Conservation (phyloP, 2,888 invertebrate species). For the Lepidocyrtoides sp. region DNA sequence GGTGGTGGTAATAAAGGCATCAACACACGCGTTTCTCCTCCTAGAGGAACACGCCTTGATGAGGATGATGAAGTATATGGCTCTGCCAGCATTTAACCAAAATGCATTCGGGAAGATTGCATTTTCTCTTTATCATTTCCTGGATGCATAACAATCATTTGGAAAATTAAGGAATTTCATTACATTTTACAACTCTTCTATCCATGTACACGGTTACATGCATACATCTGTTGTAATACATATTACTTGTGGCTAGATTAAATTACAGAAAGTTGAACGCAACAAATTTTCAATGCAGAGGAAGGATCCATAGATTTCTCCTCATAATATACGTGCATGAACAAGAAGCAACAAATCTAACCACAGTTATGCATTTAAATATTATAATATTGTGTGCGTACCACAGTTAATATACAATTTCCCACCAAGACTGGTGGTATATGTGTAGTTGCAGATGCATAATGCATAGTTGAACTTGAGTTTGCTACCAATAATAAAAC, state of each 20-base stretch:
- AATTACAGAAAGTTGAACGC: background rate
- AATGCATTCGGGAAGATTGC: constrained; percentile 38
- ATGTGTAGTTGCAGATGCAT: too few relatives aligned
- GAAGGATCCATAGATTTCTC: too few relatives aligned
- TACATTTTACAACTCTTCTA: background rate
- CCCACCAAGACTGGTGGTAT: too few relatives aligned
- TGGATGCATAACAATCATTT: constrained; percentile 69
- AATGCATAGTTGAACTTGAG: too few relatives aligned
- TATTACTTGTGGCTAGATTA: background rate
- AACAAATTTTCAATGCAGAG: background rate
- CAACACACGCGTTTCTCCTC: background rate
- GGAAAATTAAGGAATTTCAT: constrained; percentile 75
- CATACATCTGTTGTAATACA: background rate
- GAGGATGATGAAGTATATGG: constrained; percentile 29
- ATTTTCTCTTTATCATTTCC: constrained; percentile 43
- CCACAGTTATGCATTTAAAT: background rate
- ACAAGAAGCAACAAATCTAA: background rate
- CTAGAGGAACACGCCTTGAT: background rate
- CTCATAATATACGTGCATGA: background rate
- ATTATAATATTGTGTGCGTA: background rate
- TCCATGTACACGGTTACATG: too few relatives aligned
- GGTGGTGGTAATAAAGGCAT: background rate
- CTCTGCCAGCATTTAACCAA: background rate
- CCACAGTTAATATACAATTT: too few relatives aligned
- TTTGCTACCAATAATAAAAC: too few relatives aligned